Evolutionary conservation across 2,888 invertebrate species (phyloP), one percentile per base, ranked within the genome.

Genomic region (Empis livida): DNA sequence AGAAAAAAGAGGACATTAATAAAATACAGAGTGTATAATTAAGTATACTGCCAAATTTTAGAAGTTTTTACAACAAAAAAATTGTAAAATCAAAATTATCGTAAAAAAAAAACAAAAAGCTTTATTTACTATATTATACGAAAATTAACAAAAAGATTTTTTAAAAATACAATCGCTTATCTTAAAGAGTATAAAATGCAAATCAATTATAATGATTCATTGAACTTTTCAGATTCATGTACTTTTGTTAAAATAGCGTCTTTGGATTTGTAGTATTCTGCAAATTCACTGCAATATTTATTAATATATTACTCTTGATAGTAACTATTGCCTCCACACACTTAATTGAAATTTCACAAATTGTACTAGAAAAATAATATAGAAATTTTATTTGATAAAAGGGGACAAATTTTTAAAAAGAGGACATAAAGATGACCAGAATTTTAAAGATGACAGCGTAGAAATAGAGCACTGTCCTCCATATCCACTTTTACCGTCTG

Each of bases 271-370:
- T 39, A 39, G 39, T 39, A 39, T 11, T 39, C 15, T 39, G 16
- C 39, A 39, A 39, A 39, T 17, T 39, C 39, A 15, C 8, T 10
- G 15, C 39, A 39, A 15, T 15, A 16, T 39, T 39, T 39, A 39
- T 39, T 39, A 11, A 15, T 39, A n/a, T n/a, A 16, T 39, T 39
- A 15, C 39, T 16, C 39, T 39, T 42, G 30, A 42, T 43, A 10
- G 31, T 31, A 30, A 43, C 16, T 31, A 43, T 23, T 17, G 41
- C 17, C n/a, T 41, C 20, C 41, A 43, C n/a, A 42, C 11, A 31
- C 13, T 42, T 30, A 17, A 37, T 49, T 13, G 15, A n/a, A 9
- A 44, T 45, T n/a, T n/a, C n/a, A n/a, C n/a, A n/a, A n/a, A n/a
- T n/a, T n/a, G n/a, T n/a, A n/a, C n/a, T n/a, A n/a, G n/a, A n/a